phyloP scores from a whole-genome alignment of 2,113 vertebrate genomes.

The Hucho hucho region DNA sequence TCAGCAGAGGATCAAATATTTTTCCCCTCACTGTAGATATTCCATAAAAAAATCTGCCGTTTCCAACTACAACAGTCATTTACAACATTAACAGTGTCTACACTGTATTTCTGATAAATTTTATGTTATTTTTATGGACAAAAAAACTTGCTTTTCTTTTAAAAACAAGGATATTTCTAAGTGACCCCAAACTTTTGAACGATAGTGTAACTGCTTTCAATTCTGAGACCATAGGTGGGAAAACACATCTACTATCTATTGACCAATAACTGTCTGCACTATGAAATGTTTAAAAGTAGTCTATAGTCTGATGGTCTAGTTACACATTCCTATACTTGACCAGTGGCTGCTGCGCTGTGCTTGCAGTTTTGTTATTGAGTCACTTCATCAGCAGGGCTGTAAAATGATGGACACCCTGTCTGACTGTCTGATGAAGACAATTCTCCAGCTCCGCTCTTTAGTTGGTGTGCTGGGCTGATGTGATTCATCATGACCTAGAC shows the following conservation, averaged over 20 bases:
- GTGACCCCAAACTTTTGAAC: background rate
- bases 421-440: conserved; percentile 60
- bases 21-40: too few species aligned
- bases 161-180: background rate
- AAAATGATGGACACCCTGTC: conserved; percentile 66
- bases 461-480: conserved; percentile 49
- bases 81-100: too few species aligned
- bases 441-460: conserved; percentile 32
- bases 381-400: conserved; percentile 23
- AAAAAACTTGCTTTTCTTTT: too few species aligned
- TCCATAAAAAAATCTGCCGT: too few species aligned
- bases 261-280: background rate
- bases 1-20: too few species aligned
- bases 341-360: conserved; percentile 12
- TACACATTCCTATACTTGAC: background rate
- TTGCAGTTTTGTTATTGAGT: background rate
- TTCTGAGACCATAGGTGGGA: background rate
- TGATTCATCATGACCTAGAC: conserved; percentile 55
- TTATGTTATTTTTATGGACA: too few species aligned
- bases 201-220: background rate
- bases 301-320: background rate
- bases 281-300: background rate
- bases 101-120: too few species aligned
- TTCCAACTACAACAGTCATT: too few species aligned
- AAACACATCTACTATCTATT: background rate